Evolutionary conservation across 2,113 vertebrate genomes (phyloP).

Genomic region (Ictalurus punctatus): DNA sequence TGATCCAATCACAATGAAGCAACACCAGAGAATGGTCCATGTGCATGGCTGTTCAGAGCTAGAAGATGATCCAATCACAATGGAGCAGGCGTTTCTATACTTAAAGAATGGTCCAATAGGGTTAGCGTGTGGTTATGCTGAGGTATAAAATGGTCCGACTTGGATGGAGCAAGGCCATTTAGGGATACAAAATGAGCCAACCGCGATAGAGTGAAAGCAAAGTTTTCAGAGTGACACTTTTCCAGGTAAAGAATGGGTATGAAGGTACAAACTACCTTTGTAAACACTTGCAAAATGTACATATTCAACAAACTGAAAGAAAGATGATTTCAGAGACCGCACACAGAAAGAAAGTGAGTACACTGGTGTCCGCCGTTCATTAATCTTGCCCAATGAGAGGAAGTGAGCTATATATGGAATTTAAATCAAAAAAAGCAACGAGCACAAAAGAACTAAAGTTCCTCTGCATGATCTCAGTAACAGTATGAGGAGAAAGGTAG

Average conservation of each 20-base stretch:
- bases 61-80: slow-evolving; percentile 53
- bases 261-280: slow-evolving; percentile 71
- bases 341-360: slow-evolving; percentile 56
- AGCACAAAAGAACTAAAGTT: slow-evolving; percentile 55
- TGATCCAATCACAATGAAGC: slow-evolving; percentile 66
- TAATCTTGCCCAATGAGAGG: slow-evolving; percentile 36
- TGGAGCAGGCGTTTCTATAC: slow-evolving; percentile 48
- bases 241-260: slow-evolving; percentile 66
- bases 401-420: slow-evolving; percentile 53
- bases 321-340: slow-evolving; percentile 56
- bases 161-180: slow-evolving; percentile 62
- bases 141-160: slow-evolving; percentile 62
- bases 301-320: slow-evolving; percentile 53
- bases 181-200: slow-evolving; percentile 67
- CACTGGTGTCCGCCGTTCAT: slow-evolving; percentile 51
- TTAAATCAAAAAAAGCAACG: slow-evolving; percentile 3
- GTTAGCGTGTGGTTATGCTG: slow-evolving; percentile 64
- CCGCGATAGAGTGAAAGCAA: slow-evolving; percentile 62
- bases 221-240: slow-evolving; percentile 52
- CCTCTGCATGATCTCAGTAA: slow-evolving; percentile 50
- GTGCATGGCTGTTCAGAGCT: slow-evolving; percentile 46
- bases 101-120: slow-evolving; percentile 61
- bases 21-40: slow-evolving; percentile 50
- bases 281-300: slow-evolving; percentile 81
- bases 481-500: slow-evolving; percentile 64